These are phyloP conservation scores for Plebejus melissa DNA, from an alignment of 2,888 invertebrate species.

Conservation along the genomic window DNA sequence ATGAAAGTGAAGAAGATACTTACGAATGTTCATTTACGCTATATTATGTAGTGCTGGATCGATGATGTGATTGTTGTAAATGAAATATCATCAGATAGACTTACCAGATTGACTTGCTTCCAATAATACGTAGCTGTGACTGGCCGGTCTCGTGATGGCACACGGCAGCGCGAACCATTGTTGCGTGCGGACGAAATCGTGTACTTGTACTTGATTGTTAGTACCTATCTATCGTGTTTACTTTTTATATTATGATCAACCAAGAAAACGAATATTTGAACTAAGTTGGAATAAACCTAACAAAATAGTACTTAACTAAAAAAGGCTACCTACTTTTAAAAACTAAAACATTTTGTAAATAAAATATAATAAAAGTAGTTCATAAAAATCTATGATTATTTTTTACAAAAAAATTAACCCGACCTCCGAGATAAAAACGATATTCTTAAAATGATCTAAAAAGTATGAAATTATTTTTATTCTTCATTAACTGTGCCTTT, in stretches of 20 bases:
- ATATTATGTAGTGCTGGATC: background rate
- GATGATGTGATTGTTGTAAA: background rate
- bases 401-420: too few species aligned
- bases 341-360: background rate
- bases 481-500: too few species aligned
- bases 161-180: constrained; percentile 22
- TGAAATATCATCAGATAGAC: constrained; percentile 14
- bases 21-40: constrained; percentile 28
- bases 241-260: constrained; percentile 7
- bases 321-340: background rate
- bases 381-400: too few species aligned
- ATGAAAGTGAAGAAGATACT: constrained; percentile 33
- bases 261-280: background rate
- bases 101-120: constrained; percentile 22
- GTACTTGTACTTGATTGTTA: constrained; percentile 20
- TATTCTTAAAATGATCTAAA: too few species aligned
- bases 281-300: background rate
- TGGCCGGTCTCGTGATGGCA: constrained; percentile 26
- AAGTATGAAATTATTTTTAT: too few species aligned
- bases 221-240: constrained; percentile 19
- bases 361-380: background rate
- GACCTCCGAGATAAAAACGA: too few species aligned
- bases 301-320: background rate
- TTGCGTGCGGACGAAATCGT: constrained; percentile 24
- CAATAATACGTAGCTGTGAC: constrained; percentile 19